These are phyloP conservation scores for Orthonychiurus folsomi DNA, from an alignment of 2,888 invertebrate species.

Conservation along the genomic window DNA sequence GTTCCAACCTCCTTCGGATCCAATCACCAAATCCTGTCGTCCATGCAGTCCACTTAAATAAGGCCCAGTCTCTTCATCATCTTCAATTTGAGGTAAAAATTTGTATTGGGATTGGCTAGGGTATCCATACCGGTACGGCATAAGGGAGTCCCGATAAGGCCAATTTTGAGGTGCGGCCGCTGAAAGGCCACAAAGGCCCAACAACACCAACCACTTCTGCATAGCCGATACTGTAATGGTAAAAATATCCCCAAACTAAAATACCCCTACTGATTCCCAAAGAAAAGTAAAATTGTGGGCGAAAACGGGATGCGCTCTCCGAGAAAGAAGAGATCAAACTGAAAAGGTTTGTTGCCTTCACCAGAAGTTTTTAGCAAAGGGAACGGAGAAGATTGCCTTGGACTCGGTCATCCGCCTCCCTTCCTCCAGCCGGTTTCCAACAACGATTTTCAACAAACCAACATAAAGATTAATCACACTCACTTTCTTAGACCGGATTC, in stretches of 20 bases:
- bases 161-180: constrained; percentile 27
- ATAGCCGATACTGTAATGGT: constrained; percentile 11
- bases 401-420: constrained; percentile 21
- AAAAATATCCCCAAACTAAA: no score
- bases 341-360: constrained; percentile 9
- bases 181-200: constrained; percentile 23
- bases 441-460: not conserved
- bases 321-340: constrained; percentile 9
- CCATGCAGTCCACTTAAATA: not conserved
- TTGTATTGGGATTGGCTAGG: constrained; percentile 33
- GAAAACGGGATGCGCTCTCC: not conserved
- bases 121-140: constrained; percentile 35
- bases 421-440: constrained; percentile 11
- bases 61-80: constrained; percentile 27
- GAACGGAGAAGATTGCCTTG: constrained; percentile 20
- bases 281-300: not conserved
- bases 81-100: constrained; percentile 29
- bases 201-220: constrained; percentile 19
- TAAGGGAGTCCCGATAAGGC: constrained; percentile 32
- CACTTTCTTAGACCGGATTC: not conserved
- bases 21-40: constrained; percentile 19
- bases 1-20: no score
- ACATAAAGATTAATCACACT: not conserved
- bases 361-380: constrained; percentile 9
- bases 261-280: not conserved